Base-by-base conservation (phyloP, 1,140 invertebrate genomes). In the Trachymyrmex septentrionalis region DNA sequence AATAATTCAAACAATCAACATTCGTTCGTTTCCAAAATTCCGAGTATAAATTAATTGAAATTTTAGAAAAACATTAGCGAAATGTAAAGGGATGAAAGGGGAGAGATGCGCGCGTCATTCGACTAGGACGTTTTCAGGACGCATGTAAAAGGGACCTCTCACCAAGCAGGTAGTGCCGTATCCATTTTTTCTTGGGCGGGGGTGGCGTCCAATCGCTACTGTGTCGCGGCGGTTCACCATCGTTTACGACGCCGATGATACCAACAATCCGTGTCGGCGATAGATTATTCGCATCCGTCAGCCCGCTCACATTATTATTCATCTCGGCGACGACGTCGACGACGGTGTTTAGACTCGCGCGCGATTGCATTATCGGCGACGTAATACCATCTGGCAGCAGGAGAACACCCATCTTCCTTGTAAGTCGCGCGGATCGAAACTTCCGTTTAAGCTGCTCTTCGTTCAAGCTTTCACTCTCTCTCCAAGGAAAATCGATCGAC, bases 101-200 rank as follows among this genome's bases (percentile, higher is more conserved):
- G n/a, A 24, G n/a, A 57, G 19, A 7, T 12, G 7, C 55, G 55
- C 19, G n/a, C 55, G n/a, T 12, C n/a, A 59, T 21, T 59, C 24
- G n/a, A 67, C 21, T 19, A 27, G 16, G 14, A 30, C 14, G 10
- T n/a, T 72, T 72, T 57, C 3, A 27, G 4, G 12, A 44, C 66
- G 10, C 21, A 21, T 27, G 55, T 4, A n/a, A n/a, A 30, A 57
- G 24, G 48, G 71, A 50, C 48, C 94, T 95, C 93, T 95, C 93
- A 96, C 95, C 95, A 67, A 95, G 96, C 82, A 97, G 94, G 92
- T 97, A 97, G 92, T 97, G 96, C 87, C 96, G 96, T 77, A 97
- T 97, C 97, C 97, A 97, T 93, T 97, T 97, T 95, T 97, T 97
- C 93, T 97, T 97, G 16, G 97, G 96, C 59, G 96, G 96, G 59